Evolutionary conservation across 1,140 invertebrate species (phyloP), one percentile per base, ranked within the genome.

Genomic region (Leptonema lineaticorne): DNA sequence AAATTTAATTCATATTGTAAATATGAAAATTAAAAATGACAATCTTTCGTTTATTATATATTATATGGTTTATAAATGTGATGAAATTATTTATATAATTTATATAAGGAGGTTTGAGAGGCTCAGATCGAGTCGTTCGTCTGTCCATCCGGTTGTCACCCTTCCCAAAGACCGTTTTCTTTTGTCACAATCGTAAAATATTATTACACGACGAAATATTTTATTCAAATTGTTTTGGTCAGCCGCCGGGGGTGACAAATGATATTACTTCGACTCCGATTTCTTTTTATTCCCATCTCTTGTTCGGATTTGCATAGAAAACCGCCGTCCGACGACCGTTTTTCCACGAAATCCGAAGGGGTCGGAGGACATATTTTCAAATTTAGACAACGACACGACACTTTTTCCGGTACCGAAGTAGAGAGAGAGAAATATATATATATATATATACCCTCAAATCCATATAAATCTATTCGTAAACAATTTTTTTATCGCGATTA

Each of bases 171-270:
- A n/a, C 62, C 18, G 63, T 57, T 29, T 63, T 63, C 59, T 37
- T 45, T 53, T 59, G 69, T 66, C 37, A 41, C 69, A 26, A 41
- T 68, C 71, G 65, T 71, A 73, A 70, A 73, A 73, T 73, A 73
- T 73, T 70, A 73, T 66, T 68, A 63, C 69, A 28, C 67, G 45
- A 30, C 53, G 63, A 73, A 69, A 73, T 70, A 70, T 70, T 69
- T 70, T 73, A 73, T 73, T 73, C 71, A 73, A 73, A 73, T 73
- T 70, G 71, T 69, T 70, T 68, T 62, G 71, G 71, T 73, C 71
- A 73, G 63, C 64, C 69, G 69, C 66, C 59, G 58, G 50, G 56
- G 62, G 69, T 70, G 71, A 73, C 71, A 73, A 73, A 73, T 73
- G 63, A 73, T 70, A 70, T 70, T 69, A 69, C 68, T 57, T 33